Evolutionary conservation across 2,113 vertebrate genomes (phyloP), one percentile per base, ranked within the genome.

Genomic region (Scomber colias): DNA sequence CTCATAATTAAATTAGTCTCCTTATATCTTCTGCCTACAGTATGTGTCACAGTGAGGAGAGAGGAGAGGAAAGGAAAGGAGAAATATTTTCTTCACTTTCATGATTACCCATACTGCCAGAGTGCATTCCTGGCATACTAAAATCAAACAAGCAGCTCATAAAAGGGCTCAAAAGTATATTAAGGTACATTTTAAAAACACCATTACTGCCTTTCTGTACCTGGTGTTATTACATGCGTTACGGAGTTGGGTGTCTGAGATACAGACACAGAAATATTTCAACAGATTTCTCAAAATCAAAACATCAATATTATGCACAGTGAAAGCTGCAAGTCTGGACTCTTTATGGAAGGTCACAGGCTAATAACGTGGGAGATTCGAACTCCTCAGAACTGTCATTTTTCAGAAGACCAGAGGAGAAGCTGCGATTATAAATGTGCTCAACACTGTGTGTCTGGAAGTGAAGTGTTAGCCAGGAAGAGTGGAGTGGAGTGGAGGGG

Each of bases 401-500:
- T 74, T 84, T 82, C 21, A 54, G 27, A 57, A 19, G 8, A 56
- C 27, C 69, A 21, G 11, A 61, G 48, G 66, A 63, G 60, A 77
- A 31, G 60, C 9, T 40, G 56, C 82, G 81, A 88, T 86, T 83
- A 76, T 79, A 79, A 72, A 44, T 66, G 70, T 72, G 71, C 71
- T 73, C 40, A 64, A 46, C 68, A 12, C 44, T 57, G 50, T 74
- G 9, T n/a, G 54, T 48, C 17, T 56, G 27, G 61, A 65, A 55
- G 71, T 56, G 61, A 85, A 77, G 76, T 64, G 81, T 70, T 65
- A 74, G 63, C 73, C 19, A 79, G 84, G 75, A 84, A 62, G 57
- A 66, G 77, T 11, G 62, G 86, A 66, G 77, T 11, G 62, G 86
- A 89, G 82, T 74, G 74, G 69, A 83, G 50, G 61, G 87, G 88